Conservation (phyloP, 1,140 invertebrate genomes). For the Drosophila sechellia region DNA sequence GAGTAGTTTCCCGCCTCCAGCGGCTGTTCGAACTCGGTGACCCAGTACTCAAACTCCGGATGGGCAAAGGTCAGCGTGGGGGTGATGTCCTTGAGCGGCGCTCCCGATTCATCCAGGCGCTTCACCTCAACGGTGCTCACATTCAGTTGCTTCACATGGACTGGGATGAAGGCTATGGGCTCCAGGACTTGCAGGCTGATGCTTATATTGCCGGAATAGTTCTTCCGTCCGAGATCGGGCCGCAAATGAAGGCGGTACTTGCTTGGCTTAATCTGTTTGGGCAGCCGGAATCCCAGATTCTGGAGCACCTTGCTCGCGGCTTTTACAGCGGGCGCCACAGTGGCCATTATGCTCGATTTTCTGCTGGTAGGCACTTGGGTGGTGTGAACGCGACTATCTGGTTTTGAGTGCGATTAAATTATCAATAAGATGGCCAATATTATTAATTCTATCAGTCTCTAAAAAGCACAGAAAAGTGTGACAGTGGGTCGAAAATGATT, state of each 20-base stretch:
- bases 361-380: conserved; percentile 60
- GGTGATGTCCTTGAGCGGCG: conserved; percentile 40
- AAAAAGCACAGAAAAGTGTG: conserved; percentile 16
- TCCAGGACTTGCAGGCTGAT: conserved; percentile 88
- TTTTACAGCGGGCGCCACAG: conserved; percentile 60
- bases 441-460: conserved; percentile 33
- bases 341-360: conserved; percentile 46
- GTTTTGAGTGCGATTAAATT: conserved; percentile 14
- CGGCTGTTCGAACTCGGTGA: conserved; percentile 86
- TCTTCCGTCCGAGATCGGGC: conserved; percentile 89
- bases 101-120: conserved; percentile 58
- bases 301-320: conserved; percentile 65
- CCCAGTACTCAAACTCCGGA: conserved; percentile 88
- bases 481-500: background rate
- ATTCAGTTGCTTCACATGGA: conserved; percentile 88
- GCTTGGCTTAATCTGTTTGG: conserved; percentile 88
- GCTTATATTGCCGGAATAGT: conserved; percentile 89
- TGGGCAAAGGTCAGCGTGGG: conserved; percentile 85
- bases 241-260: conserved; percentile 91
- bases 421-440: conserved; percentile 7
- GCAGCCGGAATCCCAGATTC: conserved; percentile 87
- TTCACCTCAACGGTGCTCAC: conserved; percentile 65
- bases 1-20: conserved; percentile 87
- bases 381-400: conserved; percentile 55
- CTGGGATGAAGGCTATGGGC: conserved; percentile 87